Conservation (phyloP, 2,888 invertebrate species). For the Oscheius onirici region DNA sequence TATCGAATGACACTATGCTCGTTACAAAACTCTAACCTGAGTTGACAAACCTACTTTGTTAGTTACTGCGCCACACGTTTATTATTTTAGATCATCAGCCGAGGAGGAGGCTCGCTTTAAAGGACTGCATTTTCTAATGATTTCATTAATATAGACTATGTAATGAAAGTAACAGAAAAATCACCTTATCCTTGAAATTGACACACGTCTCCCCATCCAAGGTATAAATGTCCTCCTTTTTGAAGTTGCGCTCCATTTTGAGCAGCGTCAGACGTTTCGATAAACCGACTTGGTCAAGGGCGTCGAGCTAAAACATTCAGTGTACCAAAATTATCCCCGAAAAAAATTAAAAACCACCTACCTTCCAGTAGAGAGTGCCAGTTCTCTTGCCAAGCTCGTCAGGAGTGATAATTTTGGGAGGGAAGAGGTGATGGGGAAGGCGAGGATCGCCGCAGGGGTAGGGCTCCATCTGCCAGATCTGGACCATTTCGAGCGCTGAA, state of each 20-base stretch:
- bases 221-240: conserved; percentile 69
- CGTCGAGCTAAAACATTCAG: conserved; percentile 52
- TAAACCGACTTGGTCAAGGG: conserved; percentile 61
- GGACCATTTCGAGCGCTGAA: conserved; percentile 79
- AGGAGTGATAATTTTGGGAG: conserved; percentile 80
- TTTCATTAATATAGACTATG: background rate
- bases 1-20: too few species aligned
- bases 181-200: conserved; percentile 68
- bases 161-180: background rate
- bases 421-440: conserved; percentile 83
- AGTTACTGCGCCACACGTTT: too few species aligned
- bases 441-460: conserved; percentile 81
- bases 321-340: background rate
- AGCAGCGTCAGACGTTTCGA: conserved; percentile 64
- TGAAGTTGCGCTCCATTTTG: conserved; percentile 67
- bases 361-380: conserved; percentile 88
- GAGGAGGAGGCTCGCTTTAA: too few species aligned
- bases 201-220: conserved; percentile 65
- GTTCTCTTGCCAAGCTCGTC: conserved; percentile 80
- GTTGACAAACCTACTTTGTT: too few species aligned
- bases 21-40: too few species aligned
- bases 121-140: too few species aligned
- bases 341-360: conserved; percentile 72
- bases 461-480: conserved; percentile 87
- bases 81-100: too few species aligned